Evolutionary conservation across 2,113 vertebrate genomes (phyloP).

Genomic region (Prunella himalayana): DNA sequence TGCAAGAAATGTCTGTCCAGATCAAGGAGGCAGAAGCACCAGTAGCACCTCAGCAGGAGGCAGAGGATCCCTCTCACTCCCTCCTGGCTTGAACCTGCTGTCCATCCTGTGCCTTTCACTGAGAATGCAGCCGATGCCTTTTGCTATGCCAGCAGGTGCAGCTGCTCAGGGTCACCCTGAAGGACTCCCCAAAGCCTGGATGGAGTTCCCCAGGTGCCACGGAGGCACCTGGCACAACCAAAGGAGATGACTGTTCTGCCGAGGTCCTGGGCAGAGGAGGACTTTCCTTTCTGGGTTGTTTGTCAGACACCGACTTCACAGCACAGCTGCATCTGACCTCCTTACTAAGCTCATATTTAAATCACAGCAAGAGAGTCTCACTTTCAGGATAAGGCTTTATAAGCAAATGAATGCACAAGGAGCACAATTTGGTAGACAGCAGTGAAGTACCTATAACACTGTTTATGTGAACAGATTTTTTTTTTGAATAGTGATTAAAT

Average conservation of each 20-base stretch:
- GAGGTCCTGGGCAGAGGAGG: neutral
- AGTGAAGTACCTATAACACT: fast-evolving
- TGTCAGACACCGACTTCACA: neutral
- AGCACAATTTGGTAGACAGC: neutral
- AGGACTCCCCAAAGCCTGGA: neutral
- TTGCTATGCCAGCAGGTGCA: fast-evolving
- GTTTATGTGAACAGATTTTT: neutral
- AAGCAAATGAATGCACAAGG: neutral
- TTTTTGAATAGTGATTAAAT: neutral
- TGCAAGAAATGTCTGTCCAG: neutral
- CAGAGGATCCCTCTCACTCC: neutral
- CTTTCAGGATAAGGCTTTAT: neutral
- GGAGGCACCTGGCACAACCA: neutral
- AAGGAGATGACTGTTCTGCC: neutral
- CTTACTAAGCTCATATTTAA: neutral
- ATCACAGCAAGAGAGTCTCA: neutral
- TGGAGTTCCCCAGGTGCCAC: neutral
- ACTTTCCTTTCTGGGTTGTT: neutral
- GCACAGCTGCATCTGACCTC: neutral
- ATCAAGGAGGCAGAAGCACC: neutral
- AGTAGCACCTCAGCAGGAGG: neutral
- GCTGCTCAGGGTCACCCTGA: neutral
- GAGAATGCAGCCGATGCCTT: neutral
- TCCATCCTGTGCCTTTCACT: neutral
- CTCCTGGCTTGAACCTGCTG: fast-evolving